Evolutionary conservation across 2,113 vertebrate genomes (phyloP), one percentile per base, ranked within the genome.

Genomic region (Mirounga angustirostris): DNA sequence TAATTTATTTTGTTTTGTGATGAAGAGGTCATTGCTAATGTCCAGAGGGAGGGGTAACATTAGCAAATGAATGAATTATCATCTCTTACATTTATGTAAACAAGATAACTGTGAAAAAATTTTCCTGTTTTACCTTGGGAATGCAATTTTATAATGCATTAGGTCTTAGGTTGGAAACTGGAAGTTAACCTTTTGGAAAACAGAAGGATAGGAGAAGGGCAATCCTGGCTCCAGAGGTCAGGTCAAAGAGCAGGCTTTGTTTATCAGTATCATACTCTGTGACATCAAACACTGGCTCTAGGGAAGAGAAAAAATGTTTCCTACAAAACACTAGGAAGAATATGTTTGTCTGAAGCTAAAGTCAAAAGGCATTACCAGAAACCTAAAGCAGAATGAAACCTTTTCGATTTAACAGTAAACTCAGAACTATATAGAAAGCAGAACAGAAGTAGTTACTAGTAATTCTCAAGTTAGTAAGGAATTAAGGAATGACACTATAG

Each of bases 161-260:
- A 86, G 63, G 4, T 46, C 15, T 87, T 50, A 65, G 16, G 4
- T 3, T 81, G 46, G 12, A 96, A 50, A 79, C 18, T 26, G 10
- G 80, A 95, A 69, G 28, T 58, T 65, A 95, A 65, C 8, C 7
- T 21, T 97, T 36, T 81, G 30, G 63, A 91, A 96, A 83, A 88
- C 1, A 46, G 3, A 9, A 85, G 52, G 33, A 5, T 14, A 74
- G 40, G 13, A 19, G 12, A 84, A 61, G 1, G 24, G 19, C 5
- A 46, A 43, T 19, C 52, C 30, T 63, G 22, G 5, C 11, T 59
- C 5, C 5, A 26, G 71, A 59, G 40, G 40, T 89, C 33, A 78
- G 7, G n/a, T 54, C 24, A 80, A 85, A 87, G 61, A 33, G 16
- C 15, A 81, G 9, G 24, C 1, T 69, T 94, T 65, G 13, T 76